Evolutionary conservation across 2,888 invertebrate species (phyloP).

Genomic region (Alloplasta piceator): DNA sequence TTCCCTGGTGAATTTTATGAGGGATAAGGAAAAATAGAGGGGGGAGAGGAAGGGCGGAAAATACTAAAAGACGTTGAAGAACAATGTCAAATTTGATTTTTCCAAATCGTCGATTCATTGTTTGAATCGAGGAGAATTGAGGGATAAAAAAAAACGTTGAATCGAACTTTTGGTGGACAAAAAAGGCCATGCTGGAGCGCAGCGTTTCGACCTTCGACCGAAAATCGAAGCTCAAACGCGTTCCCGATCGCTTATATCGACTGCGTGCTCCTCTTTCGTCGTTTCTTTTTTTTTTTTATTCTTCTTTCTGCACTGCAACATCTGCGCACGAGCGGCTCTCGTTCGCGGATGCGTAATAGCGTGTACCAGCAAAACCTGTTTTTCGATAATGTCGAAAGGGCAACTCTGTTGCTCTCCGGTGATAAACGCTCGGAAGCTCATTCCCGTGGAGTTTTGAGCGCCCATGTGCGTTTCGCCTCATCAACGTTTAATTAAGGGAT

Average conservation of each 20-base stretch:
- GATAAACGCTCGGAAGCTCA: slow-evolving; percentile 41
- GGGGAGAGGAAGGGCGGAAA: no score
- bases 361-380: slow-evolving; percentile 72
- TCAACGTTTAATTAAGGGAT: no score
- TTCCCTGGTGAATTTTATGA: no score
- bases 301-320: slow-evolving; percentile 50
- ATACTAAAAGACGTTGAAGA: no score
- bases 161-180: no score
- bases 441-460: not conserved
- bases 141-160: no score
- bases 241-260: slow-evolving; percentile 52
- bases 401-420: slow-evolving; percentile 58
- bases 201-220: slow-evolving; percentile 56
- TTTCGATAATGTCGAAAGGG: slow-evolving; percentile 73
- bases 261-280: slow-evolving; percentile 34
- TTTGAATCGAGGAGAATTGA: no score
- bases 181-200: not conserved
- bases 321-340: slow-evolving; percentile 46
- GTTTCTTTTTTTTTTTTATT: not conserved
- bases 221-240: slow-evolving; percentile 54
- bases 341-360: slow-evolving; percentile 52
- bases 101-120: no score
- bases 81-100: no score
- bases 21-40: no score
- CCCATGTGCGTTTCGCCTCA: no score